phyloP scores from a whole-genome alignment of 2,888 invertebrate species.

The Tenthredo notha region DNA sequence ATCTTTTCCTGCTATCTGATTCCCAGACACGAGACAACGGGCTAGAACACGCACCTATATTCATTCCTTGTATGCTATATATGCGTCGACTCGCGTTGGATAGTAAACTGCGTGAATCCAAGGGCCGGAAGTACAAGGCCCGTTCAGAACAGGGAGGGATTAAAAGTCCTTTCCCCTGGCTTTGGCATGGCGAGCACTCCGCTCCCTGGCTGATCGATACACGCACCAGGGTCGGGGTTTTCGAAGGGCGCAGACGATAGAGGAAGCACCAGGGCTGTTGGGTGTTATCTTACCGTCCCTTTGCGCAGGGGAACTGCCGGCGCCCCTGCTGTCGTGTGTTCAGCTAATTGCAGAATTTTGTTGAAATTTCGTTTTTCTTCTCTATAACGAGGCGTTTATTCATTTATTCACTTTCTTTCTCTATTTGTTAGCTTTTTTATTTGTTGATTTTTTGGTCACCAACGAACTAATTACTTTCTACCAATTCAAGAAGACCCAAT shows the following conservation, averaged over 20 bases:
- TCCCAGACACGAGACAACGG: conserved; percentile 45
- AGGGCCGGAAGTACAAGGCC: conserved; percentile 47
- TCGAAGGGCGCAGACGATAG: conserved; percentile 40
- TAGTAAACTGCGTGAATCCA: conserved; percentile 36
- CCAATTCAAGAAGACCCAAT: background rate
- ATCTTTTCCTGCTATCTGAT: conserved; percentile 40
- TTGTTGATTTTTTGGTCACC: background rate
- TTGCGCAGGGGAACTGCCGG: conserved; percentile 9
- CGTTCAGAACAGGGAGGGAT: conserved; percentile 19
- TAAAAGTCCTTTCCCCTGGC: conserved; percentile 56
- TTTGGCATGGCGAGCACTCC: conserved; percentile 60
- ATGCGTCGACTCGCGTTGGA: conserved; percentile 19
- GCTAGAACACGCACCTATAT: conserved; percentile 14
- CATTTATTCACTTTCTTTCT: conserved; percentile 8
- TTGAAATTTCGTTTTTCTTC: conserved; percentile 3
- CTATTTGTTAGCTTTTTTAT: background rate
- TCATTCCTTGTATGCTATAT: background rate
- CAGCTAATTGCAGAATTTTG: conserved; percentile 49
- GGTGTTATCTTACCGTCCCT: conserved; percentile 51
- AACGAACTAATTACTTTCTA: background rate
- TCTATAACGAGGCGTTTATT: conserved; percentile 11
- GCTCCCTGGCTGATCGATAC: conserved; percentile 70
- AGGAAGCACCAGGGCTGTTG: conserved; percentile 35
- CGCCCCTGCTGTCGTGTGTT: conserved; percentile 41
- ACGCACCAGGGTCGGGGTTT: conserved; percentile 62